A percentile compares a stretch with the other conserved stretches of the same genome.
These are phyloP conservation scores for Sebastes vulpes DNA, from an alignment of 2,797 vertebrate genomes.

Conservation along the genomic window DNA sequence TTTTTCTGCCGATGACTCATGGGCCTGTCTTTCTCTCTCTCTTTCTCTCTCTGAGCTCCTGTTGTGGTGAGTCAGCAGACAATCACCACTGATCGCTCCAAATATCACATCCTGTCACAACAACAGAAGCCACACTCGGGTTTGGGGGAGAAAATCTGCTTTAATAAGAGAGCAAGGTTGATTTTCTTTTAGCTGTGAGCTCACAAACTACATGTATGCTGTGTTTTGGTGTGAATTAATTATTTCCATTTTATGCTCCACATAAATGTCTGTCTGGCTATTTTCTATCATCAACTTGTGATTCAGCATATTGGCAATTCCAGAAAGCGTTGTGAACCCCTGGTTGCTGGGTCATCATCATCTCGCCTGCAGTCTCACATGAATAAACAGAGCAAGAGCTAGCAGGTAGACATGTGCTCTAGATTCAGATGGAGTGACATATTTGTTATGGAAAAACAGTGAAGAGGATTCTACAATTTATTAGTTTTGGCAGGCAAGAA, in stretches of 20 bases:
- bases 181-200: slow-evolving; percentile 1
- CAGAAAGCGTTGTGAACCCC: neutral
- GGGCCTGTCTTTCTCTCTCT: slow-evolving; percentile 13
- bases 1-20: slow-evolving; percentile 69
- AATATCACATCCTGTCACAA: slow-evolving; percentile 60
- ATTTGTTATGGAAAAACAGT: neutral
- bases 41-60: slow-evolving; percentile 38
- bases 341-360: neutral
- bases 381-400: neutral
- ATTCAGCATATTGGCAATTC: neutral
- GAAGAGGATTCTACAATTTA: neutral
- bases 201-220: neutral
- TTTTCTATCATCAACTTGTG: neutral
- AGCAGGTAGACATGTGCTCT: neutral
- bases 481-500: neutral
- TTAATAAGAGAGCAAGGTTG: neutral
- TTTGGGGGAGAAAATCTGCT: neutral
- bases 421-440: neutral
- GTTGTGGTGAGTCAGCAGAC: slow-evolving; percentile 70
- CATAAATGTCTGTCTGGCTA: neutral
- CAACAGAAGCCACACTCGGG: slow-evolving; percentile 18
- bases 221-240: neutral
- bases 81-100: slow-evolving; percentile 53
- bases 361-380: neutral
- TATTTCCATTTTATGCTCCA: neutral